A percentile compares a stretch with the other conserved stretches of the same genome.
Evolutionary conservation across 2,797 vertebrate genomes (phyloP).

Genomic region (Champsocephalus esox): DNA sequence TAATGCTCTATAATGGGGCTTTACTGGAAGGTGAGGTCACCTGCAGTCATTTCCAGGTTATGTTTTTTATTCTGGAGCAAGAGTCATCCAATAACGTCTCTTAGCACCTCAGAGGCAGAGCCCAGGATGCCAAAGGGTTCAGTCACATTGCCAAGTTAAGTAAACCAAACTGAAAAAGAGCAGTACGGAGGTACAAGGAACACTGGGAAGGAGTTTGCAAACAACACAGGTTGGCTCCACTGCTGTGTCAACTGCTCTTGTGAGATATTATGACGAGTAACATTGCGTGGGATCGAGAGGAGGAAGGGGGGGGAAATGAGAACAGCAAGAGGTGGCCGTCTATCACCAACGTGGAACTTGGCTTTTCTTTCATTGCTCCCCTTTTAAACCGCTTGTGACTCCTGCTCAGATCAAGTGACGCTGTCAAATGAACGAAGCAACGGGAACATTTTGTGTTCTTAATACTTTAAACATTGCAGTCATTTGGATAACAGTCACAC

Average conservation of each 20-base stretch:
- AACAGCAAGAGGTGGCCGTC: constrained; percentile 38
- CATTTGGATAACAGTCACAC: background rate
- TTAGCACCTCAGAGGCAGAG: constrained; percentile 35
- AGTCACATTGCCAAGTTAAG: constrained; percentile 37
- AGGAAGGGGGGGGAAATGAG: background rate
- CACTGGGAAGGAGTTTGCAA: constrained; percentile 7
- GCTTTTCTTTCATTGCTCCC: constrained; percentile 69
- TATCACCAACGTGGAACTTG: constrained; percentile 74
- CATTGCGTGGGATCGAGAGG: constrained; percentile 21
- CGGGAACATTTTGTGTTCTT: constrained; percentile 39
- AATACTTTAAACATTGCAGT: constrained; percentile 1
- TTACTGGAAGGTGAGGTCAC: constrained; percentile 60
- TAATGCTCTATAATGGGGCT: constrained; percentile 46
- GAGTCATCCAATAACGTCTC: constrained; percentile 53
- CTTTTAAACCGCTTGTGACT: constrained; percentile 73
- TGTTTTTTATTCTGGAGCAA: constrained; percentile 63
- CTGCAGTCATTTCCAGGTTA: constrained; percentile 60
- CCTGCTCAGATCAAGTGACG: constrained; percentile 71
- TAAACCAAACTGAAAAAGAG: constrained; percentile 32
- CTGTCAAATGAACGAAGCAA: constrained; percentile 67
- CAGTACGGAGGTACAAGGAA: background rate
- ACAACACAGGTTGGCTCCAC: constrained; percentile 11
- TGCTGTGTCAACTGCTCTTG: constrained; percentile 2
- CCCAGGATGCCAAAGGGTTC: constrained; percentile 46
- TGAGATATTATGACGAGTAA: constrained; percentile 26